Base-by-base conservation (phyloP, 2,888 invertebrate species). In the Zele albiditarsus region DNA sequence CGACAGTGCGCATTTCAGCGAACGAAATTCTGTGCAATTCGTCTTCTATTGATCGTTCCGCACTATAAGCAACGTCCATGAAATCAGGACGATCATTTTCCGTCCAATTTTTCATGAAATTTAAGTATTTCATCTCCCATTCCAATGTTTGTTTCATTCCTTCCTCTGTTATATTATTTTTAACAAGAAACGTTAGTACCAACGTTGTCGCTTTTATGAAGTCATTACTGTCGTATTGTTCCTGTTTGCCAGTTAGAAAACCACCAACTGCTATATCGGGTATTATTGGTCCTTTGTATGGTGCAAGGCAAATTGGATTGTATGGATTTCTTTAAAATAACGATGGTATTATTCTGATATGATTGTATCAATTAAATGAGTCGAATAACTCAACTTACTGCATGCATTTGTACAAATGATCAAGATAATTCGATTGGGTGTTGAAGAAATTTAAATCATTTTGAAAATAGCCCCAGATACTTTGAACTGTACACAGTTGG, bases 41-140 rank as follows among this genome's bases (percentile, higher is more conserved):
- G 89, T 98, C 98, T 90, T 98, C 94, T 70, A 98, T 94, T 0
- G 97, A 97, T 74, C 97, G 91, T 89, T 98, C 96, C 0, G 95
- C 91, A n/a, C 91, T 92, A 85, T 91, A 96, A 20, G 95, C 93
- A 2, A 96, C 91, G 38, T 94, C 93, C 85, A 96, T 91, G 83
- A 90, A 92, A 23, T 91, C 89, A 0, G 93, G 91, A 81, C 91
- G 92, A 70, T 89, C 84, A 1, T 91, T 90, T 10, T 87, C 84
- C 25, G 88, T 87, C 91, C 91, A 92, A 8, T 93, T 89, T 83
- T 92, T 91, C 90, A 96, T 88, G 73, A 94, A 92, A 57, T 93
- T 91, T 8, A 96, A 87, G 86, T 87, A 92, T 89, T 91, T 92
- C 80, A 91, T 86, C 88, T 97, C 97, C 97, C 97, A 97, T 79